Conservation (phyloP, 1,140 invertebrate species). For the honey bee (Apis mellifera) region DNA sequence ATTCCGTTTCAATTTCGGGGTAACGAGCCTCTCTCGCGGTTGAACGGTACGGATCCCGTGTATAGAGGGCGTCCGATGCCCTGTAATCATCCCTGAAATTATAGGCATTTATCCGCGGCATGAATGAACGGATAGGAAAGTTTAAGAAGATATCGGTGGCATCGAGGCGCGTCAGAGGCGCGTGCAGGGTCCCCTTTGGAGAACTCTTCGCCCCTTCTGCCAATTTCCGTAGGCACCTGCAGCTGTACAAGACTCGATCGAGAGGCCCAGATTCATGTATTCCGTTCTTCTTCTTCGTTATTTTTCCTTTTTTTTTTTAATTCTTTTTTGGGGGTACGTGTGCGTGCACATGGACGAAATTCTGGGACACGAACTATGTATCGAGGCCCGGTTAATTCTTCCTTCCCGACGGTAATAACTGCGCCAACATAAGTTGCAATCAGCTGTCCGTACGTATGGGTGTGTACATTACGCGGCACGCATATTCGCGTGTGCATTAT, state of each 20-base stretch:
- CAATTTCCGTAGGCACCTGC: conserved; percentile 62
- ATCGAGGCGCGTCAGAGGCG: conserved; percentile 74
- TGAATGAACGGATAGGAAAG: conserved; percentile 78
- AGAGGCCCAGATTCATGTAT: conserved; percentile 68
- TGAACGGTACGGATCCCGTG: conserved; percentile 51
- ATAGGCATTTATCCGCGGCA: conserved; percentile 79
- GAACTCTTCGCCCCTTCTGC: conserved; percentile 42
- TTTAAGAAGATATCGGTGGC: conserved; percentile 77
- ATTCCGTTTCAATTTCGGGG: conserved; percentile 75
- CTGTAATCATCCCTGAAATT: conserved; percentile 80
- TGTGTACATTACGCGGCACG: conserved; percentile 19
- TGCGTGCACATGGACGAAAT: conserved; percentile 52
- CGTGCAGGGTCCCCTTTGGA: conserved; percentile 66
- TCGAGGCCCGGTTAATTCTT: conserved; percentile 40
- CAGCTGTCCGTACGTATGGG: conserved; percentile 41
- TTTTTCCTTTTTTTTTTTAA: conserved; percentile 7
- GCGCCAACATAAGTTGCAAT: conserved; percentile 46
- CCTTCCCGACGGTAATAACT: conserved; percentile 55
- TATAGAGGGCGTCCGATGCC: conserved; percentile 66
- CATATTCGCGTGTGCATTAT: conserved; percentile 20
- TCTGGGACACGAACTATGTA: conserved; percentile 60
- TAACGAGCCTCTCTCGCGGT: conserved; percentile 63
- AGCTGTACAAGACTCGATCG: conserved; percentile 64
- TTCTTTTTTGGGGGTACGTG: conserved; percentile 24
- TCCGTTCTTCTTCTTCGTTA: background rate